Percentiles rank a stretch among this genome's conserved stretches.
Conservation (phyloP, 2,888 invertebrate genomes). For the Cremastinae sp. region DNA sequence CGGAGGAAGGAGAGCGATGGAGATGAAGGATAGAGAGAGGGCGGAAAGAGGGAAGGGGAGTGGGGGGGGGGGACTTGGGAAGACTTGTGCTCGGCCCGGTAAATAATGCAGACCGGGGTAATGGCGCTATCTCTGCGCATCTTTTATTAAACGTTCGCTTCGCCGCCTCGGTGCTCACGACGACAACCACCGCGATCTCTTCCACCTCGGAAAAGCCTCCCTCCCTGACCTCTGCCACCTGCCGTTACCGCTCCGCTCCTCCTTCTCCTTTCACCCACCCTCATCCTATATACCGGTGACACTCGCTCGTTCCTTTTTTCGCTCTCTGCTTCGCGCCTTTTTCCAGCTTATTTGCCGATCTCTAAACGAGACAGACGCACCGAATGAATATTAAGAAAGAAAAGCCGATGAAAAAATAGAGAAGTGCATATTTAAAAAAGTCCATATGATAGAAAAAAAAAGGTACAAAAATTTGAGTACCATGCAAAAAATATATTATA, state of each 20-base stretch:
- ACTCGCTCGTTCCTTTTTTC: slow-evolving; percentile 36
- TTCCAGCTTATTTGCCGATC: no score
- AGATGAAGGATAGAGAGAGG: slow-evolving; percentile 5
- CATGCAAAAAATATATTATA: no score
- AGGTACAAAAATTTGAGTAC: no score
- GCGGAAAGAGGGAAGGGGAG: slow-evolving; percentile 11
- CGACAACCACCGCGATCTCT: slow-evolving; percentile 45
- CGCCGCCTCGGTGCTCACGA: slow-evolving; percentile 67
- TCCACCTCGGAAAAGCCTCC: no score
- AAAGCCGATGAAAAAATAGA: no score
- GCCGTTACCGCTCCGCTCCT: slow-evolving; percentile 49
- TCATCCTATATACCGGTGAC: slow-evolving; percentile 52
- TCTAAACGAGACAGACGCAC: no score
- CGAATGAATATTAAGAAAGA: no score
- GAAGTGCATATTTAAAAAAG: no score
- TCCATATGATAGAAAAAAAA: no score
- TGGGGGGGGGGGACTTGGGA: slow-evolving; percentile 24
- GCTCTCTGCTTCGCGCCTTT: no score
- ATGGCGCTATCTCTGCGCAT: slow-evolving; percentile 81
- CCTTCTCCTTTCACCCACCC: slow-evolving; percentile 39
- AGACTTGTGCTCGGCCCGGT: slow-evolving; percentile 76
- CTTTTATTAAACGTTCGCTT: slow-evolving; percentile 80
- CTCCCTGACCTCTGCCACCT: no score
- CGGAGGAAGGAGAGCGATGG: no score
- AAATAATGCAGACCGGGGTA: slow-evolving; percentile 80